These are phyloP conservation scores for Styela plicata DNA, from an alignment of 23 tunicate species.

Conservation along the genomic window DNA sequence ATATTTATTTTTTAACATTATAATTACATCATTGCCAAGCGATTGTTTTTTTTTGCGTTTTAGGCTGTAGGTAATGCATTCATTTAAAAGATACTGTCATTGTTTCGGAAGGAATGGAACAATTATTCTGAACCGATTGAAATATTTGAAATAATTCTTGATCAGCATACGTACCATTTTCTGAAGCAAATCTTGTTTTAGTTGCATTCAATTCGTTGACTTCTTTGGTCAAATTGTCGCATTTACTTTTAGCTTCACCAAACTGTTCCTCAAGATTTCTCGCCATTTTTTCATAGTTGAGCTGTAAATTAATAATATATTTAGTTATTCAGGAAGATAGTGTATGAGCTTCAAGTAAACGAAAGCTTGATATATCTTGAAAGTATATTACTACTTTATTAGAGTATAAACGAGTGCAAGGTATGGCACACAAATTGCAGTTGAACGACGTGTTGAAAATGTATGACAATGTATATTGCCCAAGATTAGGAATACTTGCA, in stretches of 20 bases:
- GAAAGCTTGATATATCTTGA: too few species aligned
- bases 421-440: too few species aligned
- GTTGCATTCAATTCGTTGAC: slow-evolving; percentile 67
- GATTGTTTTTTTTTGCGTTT: neutral
- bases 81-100: neutral
- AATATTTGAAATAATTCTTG: too few species aligned
- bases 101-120: neutral
- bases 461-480: too few species aligned
- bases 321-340: too few species aligned
- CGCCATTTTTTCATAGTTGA: slow-evolving; percentile 90
- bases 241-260: slow-evolving; percentile 69
- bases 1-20: too few species aligned
- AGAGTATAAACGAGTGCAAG: neutral
- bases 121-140: neutral
- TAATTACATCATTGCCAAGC: too few species aligned
- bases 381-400: neutral
- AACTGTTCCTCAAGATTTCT: slow-evolving; percentile 74
- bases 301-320: neutral
- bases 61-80: neutral
- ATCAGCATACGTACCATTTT: slow-evolving; percentile 33
- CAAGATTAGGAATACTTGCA: too few species aligned
- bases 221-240: slow-evolving; percentile 80
- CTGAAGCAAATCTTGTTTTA: slow-evolving; percentile 48
- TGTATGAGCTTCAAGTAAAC: too few species aligned
- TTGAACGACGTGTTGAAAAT: too few species aligned